phyloP scores from a whole-genome alignment of 2,797 vertebrate genomes.

The Parotocinclus haroldoi region DNA sequence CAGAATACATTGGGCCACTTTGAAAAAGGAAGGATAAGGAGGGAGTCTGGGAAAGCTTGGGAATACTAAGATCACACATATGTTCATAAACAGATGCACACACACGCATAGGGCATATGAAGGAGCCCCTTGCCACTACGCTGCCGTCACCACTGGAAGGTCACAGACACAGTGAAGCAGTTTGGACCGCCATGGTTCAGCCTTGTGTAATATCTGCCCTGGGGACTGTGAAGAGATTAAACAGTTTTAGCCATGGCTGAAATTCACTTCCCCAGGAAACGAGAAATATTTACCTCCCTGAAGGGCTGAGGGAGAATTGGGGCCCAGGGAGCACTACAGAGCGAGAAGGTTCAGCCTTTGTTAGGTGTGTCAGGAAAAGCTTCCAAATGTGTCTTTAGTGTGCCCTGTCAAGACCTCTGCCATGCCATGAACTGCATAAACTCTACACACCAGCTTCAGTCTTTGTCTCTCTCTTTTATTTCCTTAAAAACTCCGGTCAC shows the following conservation, averaged over 20 bases:
- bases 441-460: background rate
- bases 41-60: slow-evolving; percentile 67
- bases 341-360: slow-evolving; percentile 1
- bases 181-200: slow-evolving; percentile 4
- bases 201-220: slow-evolving; percentile 41
- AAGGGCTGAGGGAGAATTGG: slow-evolving; percentile 22
- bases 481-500: background rate
- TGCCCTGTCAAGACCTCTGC: slow-evolving; percentile 25
- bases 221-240: slow-evolving; percentile 43
- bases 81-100: slow-evolving; percentile 25
- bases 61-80: slow-evolving; percentile 56
- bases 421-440: slow-evolving; percentile 26
- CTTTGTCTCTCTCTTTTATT: background rate
- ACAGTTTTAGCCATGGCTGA: slow-evolving; percentile 39
- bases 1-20: slow-evolving; percentile 57
- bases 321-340: slow-evolving; percentile 32
- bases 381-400: slow-evolving; percentile 23
- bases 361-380: slow-evolving; percentile 27
- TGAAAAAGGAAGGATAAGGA: slow-evolving; percentile 73
- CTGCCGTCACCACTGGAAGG: slow-evolving; percentile 39
- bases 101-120: slow-evolving; percentile 16
- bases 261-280: slow-evolving; percentile 57
- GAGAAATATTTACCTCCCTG: slow-evolving; percentile 47
- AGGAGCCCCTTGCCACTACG: slow-evolving; percentile 23
- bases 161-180: slow-evolving; percentile 22